Evolutionary conservation across 2,888 invertebrate species (phyloP).

Genomic region (Holacanthella duospinosa): DNA sequence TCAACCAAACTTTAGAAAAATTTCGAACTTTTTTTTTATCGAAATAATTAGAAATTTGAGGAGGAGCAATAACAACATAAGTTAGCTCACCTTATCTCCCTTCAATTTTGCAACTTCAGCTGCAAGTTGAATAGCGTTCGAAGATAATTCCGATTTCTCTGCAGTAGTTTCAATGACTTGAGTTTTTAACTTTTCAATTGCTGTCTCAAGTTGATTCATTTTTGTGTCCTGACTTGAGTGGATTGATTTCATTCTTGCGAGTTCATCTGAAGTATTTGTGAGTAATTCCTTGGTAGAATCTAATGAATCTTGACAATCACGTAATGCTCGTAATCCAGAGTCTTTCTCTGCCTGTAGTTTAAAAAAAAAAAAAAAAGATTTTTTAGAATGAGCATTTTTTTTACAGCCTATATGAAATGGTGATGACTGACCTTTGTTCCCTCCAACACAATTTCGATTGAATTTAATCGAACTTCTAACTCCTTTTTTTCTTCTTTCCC

Average conservation of each 20-base stretch:
- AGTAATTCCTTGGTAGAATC: conserved; percentile 19
- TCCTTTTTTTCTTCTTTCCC: conserved; percentile 15
- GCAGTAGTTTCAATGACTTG: neutral
- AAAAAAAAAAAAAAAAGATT: neutral
- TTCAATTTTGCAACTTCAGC: conserved; percentile 12
- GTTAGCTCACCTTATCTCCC: conserved; percentile 6
- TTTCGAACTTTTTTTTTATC: no score
- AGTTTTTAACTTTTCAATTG: neutral
- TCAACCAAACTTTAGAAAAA: no score
- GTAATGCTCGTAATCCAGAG: conserved; percentile 22
- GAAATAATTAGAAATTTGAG: neutral
- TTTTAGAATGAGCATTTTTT: no score
- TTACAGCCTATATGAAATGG: no score
- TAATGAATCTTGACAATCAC: conserved; percentile 27
- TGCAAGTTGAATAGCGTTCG: conserved; percentile 12
- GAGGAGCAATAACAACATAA: neutral
- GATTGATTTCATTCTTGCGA: conserved; percentile 13
- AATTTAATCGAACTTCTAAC: conserved; percentile 12
- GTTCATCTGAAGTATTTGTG: conserved; percentile 17
- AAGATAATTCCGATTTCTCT: neutral
- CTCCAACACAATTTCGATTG: conserved; percentile 17
- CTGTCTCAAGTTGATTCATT: neutral
- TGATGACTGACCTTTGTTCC: neutral
- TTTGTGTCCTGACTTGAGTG: conserved; percentile 3
- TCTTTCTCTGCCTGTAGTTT: conserved; percentile 25